A percentile compares a stretch with the other conserved stretches of the same genome.
phyloP scores from a whole-genome alignment of 2,797 vertebrate genomes.

The Vipera latastei region DNA sequence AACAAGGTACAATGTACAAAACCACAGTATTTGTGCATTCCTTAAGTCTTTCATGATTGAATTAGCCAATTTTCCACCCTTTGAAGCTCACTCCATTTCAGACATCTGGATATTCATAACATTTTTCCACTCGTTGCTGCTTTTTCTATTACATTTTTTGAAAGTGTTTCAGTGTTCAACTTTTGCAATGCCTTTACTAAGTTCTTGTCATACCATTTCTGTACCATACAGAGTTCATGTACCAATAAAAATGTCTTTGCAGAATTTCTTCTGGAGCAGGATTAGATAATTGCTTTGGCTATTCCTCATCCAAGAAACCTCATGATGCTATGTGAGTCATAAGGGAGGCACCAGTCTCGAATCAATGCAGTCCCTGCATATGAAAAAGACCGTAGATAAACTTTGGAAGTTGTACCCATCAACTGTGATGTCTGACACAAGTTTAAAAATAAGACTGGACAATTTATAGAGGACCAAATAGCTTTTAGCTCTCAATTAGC shows the following conservation, averaged over 20 bases:
- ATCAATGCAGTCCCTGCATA: neutral
- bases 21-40: neutral
- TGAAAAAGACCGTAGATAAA: neutral
- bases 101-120: neutral
- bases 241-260: neutral
- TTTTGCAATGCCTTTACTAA: neutral
- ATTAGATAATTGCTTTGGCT: neutral
- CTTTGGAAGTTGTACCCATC: neutral
- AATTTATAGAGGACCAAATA: neutral
- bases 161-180: neutral
- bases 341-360: neutral
- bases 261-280: neutral
- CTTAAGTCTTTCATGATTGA: neutral
- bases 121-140: neutral
- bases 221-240: neutral
- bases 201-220: neutral
- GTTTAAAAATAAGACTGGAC: neutral
- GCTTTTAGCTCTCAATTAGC: neutral
- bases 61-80: neutral
- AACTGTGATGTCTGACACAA: neutral
- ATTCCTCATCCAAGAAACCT: neutral
- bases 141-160: neutral
- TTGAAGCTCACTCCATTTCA: neutral
- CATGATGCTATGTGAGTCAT: neutral
- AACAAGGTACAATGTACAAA: neutral